Evolutionary conservation across 2,888 invertebrate genomes (phyloP).

Genomic region (Megalurothrips usitatus): DNA sequence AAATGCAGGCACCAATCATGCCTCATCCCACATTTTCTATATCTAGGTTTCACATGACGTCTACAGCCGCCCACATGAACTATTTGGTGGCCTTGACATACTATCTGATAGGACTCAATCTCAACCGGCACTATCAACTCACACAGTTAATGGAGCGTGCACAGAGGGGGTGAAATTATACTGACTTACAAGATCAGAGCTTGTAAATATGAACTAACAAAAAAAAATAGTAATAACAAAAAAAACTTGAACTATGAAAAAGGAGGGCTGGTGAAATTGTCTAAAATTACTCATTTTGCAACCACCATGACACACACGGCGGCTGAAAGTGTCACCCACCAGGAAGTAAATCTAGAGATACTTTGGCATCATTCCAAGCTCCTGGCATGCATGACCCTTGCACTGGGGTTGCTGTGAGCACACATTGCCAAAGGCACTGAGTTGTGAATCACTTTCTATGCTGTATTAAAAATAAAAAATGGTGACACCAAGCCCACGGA

Average conservation of each 20-base stretch:
- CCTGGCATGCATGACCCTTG: neutral
- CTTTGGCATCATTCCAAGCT: neutral
- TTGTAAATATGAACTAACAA: neutral
- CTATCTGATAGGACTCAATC: neutral
- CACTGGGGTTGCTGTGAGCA: neutral
- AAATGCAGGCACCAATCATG: neutral
- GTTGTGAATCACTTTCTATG: neutral
- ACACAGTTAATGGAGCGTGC: neutral
- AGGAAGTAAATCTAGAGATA: neutral
- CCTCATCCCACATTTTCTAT: neutral
- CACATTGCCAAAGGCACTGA: neutral
- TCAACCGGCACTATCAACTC: neutral
- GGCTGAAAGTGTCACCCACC: neutral
- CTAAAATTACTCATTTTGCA: neutral
- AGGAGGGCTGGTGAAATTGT: neutral
- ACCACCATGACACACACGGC: neutral
- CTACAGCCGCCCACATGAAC: neutral
- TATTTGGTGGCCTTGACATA: constrained; percentile 3
- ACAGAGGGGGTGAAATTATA: neutral
- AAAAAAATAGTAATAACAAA: no score
- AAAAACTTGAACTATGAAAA: neutral
- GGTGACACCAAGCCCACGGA: neutral
- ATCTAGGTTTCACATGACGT: neutral
- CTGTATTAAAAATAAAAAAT: neutral
- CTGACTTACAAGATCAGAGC: neutral